Percentiles rank a stretch among this genome's conserved stretches.
Evolutionary conservation across 2,113 vertebrate species (phyloP).

Genomic region (human): DNA sequence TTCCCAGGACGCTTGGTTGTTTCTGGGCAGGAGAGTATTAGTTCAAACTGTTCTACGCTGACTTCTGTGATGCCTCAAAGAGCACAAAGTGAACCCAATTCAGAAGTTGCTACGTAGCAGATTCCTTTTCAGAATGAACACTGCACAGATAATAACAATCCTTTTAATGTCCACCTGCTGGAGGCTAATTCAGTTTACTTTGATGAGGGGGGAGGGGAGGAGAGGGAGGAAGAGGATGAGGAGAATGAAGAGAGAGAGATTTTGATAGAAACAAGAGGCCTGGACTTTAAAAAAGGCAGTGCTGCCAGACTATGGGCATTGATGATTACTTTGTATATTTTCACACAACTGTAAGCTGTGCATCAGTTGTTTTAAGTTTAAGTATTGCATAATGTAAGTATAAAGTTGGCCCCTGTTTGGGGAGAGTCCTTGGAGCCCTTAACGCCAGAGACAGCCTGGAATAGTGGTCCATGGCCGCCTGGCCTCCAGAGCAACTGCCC

Average conservation of each 20-base stretch:
- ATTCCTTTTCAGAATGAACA: background rate
- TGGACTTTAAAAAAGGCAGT: background rate
- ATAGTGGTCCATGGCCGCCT: background rate
- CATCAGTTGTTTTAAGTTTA: background rate
- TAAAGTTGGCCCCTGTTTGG: background rate
- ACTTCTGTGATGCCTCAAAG: background rate
- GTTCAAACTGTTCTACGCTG: background rate
- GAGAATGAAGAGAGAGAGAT: too few species aligned
- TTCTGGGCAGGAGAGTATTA: background rate
- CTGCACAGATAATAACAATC: constrained; percentile 24
- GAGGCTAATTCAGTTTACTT: constrained; percentile 16
- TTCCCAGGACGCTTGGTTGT: background rate
- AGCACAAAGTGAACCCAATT: background rate
- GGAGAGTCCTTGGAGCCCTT: background rate
- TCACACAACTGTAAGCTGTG: background rate
- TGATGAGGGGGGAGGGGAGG: too few species aligned
- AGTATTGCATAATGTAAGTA: background rate
- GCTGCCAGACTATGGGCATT: background rate
- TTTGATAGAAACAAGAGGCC: background rate
- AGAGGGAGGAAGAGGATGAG: too few species aligned
- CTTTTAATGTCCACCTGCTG: background rate
- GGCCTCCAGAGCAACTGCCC: background rate
- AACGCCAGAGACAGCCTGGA: background rate
- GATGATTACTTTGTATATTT: background rate
- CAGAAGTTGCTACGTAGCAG: background rate